A percentile compares a stretch with the other conserved stretches of the same genome.
phyloP scores from a whole-genome alignment of 2,113 vertebrate species.

The Emydura subglobosa region DNA sequence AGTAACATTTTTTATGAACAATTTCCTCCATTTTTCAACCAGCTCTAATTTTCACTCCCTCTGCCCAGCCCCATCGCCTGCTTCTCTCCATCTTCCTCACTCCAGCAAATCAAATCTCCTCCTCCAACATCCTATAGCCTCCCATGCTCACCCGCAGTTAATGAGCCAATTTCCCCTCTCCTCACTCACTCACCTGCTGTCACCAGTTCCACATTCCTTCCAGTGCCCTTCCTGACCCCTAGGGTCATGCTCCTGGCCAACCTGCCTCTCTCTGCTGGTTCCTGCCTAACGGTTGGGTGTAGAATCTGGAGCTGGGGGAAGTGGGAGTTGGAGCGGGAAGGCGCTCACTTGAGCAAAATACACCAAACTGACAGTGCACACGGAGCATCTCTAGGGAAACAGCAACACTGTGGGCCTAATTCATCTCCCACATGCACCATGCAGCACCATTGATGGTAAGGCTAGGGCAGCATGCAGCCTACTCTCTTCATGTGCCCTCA shows the following conservation, averaged over 20 bases:
- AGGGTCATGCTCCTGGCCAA: not conserved
- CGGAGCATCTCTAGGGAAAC: fast-evolving
- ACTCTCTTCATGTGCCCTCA: not conserved
- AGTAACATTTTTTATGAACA: not conserved
- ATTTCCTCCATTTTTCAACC: not conserved
- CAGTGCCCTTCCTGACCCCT: not conserved
- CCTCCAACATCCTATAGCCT: not conserved
- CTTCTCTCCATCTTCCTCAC: not conserved
- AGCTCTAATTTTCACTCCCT: not conserved
- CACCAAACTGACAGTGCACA: fast-evolving
- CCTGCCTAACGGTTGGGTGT: not conserved
- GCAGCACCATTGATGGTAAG: no score
- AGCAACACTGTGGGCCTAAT: not conserved
- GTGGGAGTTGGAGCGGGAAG: not conserved
- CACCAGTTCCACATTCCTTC: not conserved
- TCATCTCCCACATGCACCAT: not conserved
- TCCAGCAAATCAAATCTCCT: not conserved
- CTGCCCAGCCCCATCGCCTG: not conserved
- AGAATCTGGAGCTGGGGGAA: not conserved
- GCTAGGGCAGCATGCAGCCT: not conserved
- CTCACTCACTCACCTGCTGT: not conserved
- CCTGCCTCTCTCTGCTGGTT: not conserved
- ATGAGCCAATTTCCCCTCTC: not conserved
- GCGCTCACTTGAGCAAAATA: not conserved
- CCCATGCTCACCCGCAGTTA: not conserved